phyloP scores from a whole-genome alignment of 2,113 vertebrate genomes.

The Cairina moschata region DNA sequence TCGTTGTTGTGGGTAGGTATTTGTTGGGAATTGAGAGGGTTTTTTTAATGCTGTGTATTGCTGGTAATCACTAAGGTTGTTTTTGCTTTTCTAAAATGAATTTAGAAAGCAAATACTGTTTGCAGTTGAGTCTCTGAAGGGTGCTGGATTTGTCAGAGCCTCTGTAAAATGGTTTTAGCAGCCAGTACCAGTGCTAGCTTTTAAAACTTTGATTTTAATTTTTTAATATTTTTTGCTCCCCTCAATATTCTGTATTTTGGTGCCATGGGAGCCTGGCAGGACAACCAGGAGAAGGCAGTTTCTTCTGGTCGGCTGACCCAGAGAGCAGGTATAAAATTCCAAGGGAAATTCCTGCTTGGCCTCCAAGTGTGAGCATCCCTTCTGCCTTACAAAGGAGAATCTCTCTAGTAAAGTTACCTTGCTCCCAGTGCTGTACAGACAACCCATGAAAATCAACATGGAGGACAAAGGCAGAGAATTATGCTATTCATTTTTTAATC shows the following conservation, averaged over 20 bases:
- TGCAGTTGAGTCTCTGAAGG: neutral
- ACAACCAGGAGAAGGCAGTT: neutral
- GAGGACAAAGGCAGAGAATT: neutral
- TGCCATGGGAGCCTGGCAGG: neutral
- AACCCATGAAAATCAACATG: neutral
- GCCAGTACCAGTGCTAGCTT: neutral
- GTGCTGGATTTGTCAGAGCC: neutral
- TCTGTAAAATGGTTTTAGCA: neutral
- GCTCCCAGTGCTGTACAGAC: neutral
- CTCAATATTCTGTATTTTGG: neutral
- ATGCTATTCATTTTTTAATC: neutral
- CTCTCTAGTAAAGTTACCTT: neutral
- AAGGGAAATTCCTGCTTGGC: neutral
- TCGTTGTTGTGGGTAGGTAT: neutral
- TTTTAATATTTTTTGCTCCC: neutral
- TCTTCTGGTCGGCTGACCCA: neutral
- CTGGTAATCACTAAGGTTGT: accelerated
- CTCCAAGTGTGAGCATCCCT: neutral
- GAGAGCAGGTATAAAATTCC: neutral
- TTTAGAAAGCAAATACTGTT: neutral
- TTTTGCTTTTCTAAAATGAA: neutral
- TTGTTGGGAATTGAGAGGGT: neutral
- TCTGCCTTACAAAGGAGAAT: neutral
- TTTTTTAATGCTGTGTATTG: neutral
- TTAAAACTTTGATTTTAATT: accelerated